Conservation (phyloP, 2,888 invertebrate species). For the Frankliniella fusca region DNA sequence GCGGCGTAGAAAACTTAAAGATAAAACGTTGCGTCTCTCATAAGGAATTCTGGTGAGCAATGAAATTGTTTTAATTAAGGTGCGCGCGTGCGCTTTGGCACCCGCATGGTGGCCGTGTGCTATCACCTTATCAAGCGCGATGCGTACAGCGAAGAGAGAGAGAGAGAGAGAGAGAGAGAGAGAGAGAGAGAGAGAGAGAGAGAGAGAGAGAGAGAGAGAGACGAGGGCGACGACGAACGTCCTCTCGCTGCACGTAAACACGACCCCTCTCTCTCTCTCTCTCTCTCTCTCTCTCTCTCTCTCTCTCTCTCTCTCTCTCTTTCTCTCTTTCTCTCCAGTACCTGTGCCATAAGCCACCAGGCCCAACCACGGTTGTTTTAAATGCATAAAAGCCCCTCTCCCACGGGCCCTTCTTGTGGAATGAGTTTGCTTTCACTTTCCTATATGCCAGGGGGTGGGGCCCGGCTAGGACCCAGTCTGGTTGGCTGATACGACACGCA, state of each 20-base stretch:
- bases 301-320: not conserved
- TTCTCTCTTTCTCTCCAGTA: not conserved
- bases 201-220: not conserved
- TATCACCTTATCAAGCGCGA: not conserved
- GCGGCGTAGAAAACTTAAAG: too few species aligned
- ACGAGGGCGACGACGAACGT: not conserved
- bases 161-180: too few species aligned
- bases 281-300: not conserved
- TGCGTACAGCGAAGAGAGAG: not conserved
- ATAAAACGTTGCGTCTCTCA: too few species aligned
- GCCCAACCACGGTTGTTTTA: conserved; percentile 7
- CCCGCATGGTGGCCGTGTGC: not conserved
- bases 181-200: too few species aligned
- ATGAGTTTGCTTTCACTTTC: conserved; percentile 23
- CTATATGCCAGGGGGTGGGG: not conserved
- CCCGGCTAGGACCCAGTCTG: not conserved
- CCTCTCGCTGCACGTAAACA: not conserved
- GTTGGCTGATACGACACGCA: not conserved
- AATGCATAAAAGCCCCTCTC: conserved; percentile 15
- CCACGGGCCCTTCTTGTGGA: not conserved
- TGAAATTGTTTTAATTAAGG: not conserved
- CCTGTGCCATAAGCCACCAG: not conserved
- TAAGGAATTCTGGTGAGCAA: too few species aligned
- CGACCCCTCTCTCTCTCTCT: not conserved
- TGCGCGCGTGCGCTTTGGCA: not conserved